A percentile compares a stretch with the other conserved stretches of the same genome.
These are phyloP conservation scores for Diloba caeruleocephala DNA, from an alignment of 2,888 invertebrate genomes.

Conservation along the genomic window DNA sequence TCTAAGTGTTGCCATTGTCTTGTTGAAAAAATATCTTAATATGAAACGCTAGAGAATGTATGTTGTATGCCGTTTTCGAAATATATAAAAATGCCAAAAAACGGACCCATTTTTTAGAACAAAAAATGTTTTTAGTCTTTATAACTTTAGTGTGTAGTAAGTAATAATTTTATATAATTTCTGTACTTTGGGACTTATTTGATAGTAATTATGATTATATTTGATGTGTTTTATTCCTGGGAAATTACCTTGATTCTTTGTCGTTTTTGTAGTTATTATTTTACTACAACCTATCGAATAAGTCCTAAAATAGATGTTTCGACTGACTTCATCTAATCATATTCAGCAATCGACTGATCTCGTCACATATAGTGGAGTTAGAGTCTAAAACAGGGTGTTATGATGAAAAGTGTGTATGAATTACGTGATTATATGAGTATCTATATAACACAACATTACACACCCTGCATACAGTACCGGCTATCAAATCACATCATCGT, in stretches of 20 bases:
- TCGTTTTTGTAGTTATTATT: neutral
- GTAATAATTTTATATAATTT: constrained; percentile 47
- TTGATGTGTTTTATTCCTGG: neutral
- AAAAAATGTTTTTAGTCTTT: constrained; percentile 50
- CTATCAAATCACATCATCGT: no score
- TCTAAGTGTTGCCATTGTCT: constrained; percentile 57
- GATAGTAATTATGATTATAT: constrained; percentile 15
- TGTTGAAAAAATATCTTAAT: constrained; percentile 53
- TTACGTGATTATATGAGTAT: constrained; percentile 32
- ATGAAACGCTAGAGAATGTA: constrained; percentile 50
- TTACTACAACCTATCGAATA: constrained; percentile 49
- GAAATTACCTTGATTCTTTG: neutral
- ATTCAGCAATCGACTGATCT: constrained; percentile 59
- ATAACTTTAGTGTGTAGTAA: constrained; percentile 56
- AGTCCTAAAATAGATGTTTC: constrained; percentile 54
- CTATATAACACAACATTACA: constrained; percentile 26
- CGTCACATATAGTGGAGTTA: constrained; percentile 53
- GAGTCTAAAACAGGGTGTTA: constrained; percentile 47
- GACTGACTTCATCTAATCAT: constrained; percentile 64
- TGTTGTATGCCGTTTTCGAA: constrained; percentile 57
- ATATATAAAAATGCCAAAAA: constrained; percentile 63
- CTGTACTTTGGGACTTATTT: constrained; percentile 55
- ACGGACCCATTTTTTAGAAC: constrained; percentile 57
- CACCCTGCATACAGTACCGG: constrained; percentile 44
- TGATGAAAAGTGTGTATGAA: constrained; percentile 32